Conservation (phyloP, 2,797 vertebrate genomes). For the Phrynocephalus vlangalii region DNA sequence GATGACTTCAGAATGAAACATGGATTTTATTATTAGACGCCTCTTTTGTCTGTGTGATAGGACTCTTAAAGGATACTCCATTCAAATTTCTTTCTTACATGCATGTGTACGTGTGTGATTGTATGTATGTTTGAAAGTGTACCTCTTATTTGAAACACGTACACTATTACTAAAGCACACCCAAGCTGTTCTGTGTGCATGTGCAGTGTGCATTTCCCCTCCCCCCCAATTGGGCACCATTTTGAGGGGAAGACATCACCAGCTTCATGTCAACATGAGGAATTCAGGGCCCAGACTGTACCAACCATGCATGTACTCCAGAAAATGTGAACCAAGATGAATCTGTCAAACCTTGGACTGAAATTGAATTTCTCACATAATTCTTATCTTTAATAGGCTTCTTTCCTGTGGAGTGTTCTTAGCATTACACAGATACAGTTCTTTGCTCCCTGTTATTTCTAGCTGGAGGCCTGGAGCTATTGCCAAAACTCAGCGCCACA, state of each 20-base stretch:
- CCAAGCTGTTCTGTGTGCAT: not conserved
- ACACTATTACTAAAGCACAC: not conserved
- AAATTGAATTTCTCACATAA: not conserved
- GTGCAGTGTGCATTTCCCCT: too few relatives aligned
- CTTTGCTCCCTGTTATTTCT: not conserved
- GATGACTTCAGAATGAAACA: too few relatives aligned
- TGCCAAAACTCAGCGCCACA: not conserved
- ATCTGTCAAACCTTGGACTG: not conserved
- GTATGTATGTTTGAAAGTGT: not conserved
- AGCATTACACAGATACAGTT: not conserved
- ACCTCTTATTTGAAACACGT: not conserved
- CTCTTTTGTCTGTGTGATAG: too few relatives aligned
- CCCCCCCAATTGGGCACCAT: not conserved
- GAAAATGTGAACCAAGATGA: not conserved
- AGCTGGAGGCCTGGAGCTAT: not conserved
- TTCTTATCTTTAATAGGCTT: not conserved
- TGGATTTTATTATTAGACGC: too few relatives aligned
- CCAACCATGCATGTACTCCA: not conserved
- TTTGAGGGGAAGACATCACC: not conserved
- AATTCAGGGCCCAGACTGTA: not conserved
- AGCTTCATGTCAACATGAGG: not conserved
- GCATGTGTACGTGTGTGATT: not conserved
- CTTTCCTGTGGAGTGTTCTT: not conserved
- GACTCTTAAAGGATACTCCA: too few relatives aligned
- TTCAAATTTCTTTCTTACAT: too few relatives aligned